Percentiles rank a stretch among this genome's conserved stretches.
phyloP scores from a whole-genome alignment of 2,113 vertebrate species.

The Indicator maculatus region DNA sequence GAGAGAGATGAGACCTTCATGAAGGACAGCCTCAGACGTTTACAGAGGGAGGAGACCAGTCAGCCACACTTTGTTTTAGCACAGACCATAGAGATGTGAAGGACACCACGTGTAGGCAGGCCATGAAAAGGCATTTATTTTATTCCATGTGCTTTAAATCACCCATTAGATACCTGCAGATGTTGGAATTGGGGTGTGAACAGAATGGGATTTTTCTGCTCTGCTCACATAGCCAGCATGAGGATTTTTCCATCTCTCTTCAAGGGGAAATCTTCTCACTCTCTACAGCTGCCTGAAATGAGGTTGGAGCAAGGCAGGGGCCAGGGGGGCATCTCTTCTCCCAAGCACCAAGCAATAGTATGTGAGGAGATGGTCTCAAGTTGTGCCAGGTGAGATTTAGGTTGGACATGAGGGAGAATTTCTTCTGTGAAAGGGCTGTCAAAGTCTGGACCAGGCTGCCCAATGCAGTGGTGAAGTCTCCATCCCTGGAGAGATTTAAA shows the following conservation, averaged over 20 bases:
- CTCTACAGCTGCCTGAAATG: neutral
- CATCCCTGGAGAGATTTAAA: no score
- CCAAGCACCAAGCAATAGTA: no score
- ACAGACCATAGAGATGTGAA: neutral
- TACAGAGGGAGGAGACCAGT: neutral
- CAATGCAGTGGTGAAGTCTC: no score
- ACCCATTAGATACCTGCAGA: neutral
- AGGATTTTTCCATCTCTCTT: neutral
- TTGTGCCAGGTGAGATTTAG: no score
- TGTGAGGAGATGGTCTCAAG: no score
- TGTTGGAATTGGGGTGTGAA: neutral
- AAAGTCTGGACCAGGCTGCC: no score
- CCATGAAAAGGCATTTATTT: constrained; percentile 12
- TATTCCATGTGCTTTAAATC: neutral
- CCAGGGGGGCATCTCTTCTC: no score
- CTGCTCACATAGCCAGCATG: neutral
- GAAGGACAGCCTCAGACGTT: constrained; percentile 32
- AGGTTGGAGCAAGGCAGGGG: neutral
- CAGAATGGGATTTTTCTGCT: neutral
- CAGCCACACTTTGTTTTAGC: constrained; percentile 51
- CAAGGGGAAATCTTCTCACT: neutral
- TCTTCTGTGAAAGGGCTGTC: no score
- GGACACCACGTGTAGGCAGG: neutral
- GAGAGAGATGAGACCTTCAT: neutral
- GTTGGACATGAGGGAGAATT: no score